Base-by-base conservation (phyloP, 2,797 vertebrate species). In the Ctenochaetus hawaiiensis region DNA sequence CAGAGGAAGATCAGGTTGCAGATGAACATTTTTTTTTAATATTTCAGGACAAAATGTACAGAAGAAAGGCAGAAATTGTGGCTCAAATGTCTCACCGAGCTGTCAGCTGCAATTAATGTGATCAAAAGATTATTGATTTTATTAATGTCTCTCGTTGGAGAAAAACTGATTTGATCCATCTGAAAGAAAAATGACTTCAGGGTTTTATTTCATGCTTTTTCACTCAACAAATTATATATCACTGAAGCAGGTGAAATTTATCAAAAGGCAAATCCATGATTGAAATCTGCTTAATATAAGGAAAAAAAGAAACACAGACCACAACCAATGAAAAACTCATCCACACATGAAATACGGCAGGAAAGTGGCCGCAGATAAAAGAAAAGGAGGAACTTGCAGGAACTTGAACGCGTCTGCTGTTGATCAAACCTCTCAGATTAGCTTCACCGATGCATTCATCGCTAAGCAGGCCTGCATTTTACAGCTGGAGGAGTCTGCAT, bases 381-480 rank as follows among this genome's bases (percentile, higher is more conserved):
- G 77, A 30, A 58, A 34, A 22, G 16, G 14, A 3, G 8, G 30
- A 34, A 34, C 45, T 12, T 37, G 30, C 22, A 54, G n/a, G 57
- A 71, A 34, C 30, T 34, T 7, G 30, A 34, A 13, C 23, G 53
- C 8, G 67, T 56, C 84, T 87, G 87, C 58, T 64, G 72, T 1
- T 57, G 52, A 82, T 85, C 85, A 81, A 49, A 75, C 1, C 8
- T 22, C 59, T 72, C 54, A 6, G 69, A 62, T 80, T 65, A 63
- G 45, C 56, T 62, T 61, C 73, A 53, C 70, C 8, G 23, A 30
- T 59, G 64, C 47, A 3, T 68, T 39, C 43, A 17, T 2, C 22
- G 49, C 49, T 67, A 57, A 72, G 18, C 22, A 2, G 69, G 70
- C 47, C 18, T 58, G 5, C 23, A 16, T 61, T 76, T 65, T 67